Conservation (phyloP, 1,140 invertebrate genomes). For the Drosophila auraria region DNA sequence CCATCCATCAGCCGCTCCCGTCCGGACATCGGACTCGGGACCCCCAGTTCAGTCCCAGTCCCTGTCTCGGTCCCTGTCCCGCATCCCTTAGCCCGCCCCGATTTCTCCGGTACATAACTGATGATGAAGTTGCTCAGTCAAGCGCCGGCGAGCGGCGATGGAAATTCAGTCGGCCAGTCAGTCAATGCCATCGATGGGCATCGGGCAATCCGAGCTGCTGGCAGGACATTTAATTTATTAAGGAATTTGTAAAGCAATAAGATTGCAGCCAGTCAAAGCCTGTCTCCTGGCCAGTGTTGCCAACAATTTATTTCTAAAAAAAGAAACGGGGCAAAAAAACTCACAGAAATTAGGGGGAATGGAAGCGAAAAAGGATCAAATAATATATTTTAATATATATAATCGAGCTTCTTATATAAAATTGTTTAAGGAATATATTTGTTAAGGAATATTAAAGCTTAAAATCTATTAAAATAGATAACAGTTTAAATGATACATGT, state of each 20-base stretch:
- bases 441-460: too few relatives aligned
- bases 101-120: conserved; percentile 46
- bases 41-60: not conserved
- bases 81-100: conserved; percentile 4
- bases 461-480: too few relatives aligned
- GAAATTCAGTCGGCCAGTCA: conserved; percentile 17
- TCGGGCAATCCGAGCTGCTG: conserved; percentile 27
- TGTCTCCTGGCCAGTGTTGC: not conserved
- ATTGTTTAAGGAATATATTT: too few relatives aligned
- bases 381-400: too few relatives aligned
- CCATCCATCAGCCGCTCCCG: conserved; percentile 50
- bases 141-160: conserved; percentile 43
- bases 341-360: too few relatives aligned
- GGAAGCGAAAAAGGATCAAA: too few relatives aligned
- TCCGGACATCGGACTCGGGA: not conserved
- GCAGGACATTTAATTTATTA: conserved; percentile 80
- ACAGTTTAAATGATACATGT: too few relatives aligned
- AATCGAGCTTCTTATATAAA: too few relatives aligned
- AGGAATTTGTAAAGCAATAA: conserved; percentile 83
- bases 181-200: conserved; percentile 53
- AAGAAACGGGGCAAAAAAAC: not conserved
- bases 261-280: conserved; percentile 50
- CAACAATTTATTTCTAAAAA: conserved; percentile 1
- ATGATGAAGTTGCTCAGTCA: conserved; percentile 69
- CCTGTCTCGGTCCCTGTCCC: not conserved